Evolutionary conservation across 2,888 invertebrate genomes (phyloP).

Genomic region (Zootermopsis nevadensis): DNA sequence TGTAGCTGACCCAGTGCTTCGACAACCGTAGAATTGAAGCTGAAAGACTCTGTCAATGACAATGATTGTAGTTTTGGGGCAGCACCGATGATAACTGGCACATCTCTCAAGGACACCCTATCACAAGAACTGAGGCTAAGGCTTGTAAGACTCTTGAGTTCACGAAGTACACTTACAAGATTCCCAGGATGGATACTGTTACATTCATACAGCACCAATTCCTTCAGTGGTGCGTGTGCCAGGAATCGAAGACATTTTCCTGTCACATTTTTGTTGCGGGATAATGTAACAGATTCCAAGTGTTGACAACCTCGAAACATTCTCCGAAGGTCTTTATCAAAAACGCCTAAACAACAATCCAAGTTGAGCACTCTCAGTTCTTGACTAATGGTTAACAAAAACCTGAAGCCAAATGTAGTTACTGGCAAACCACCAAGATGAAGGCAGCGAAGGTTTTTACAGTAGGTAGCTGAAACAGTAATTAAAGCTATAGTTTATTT

Average conservation of each 20-base stretch:
- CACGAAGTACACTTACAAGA: slow-evolving; percentile 54
- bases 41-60: slow-evolving; percentile 57
- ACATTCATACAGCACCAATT: slow-evolving; percentile 57
- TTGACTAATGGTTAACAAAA: slow-evolving; percentile 66
- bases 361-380: slow-evolving; percentile 65
- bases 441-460: slow-evolving; percentile 68
- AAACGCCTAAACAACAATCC: slow-evolving; percentile 63
- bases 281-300: slow-evolving; percentile 57
- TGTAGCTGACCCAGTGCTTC: slow-evolving; percentile 59
- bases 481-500: neutral
- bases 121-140: slow-evolving; percentile 57
- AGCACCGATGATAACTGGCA: slow-evolving; percentile 56
- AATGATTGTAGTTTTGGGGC: slow-evolving; percentile 56
- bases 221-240: slow-evolving; percentile 58
- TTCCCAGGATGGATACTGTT: slow-evolving; percentile 54
- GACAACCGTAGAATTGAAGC: slow-evolving; percentile 59
- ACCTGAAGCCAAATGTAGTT: slow-evolving; percentile 65
- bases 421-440: slow-evolving; percentile 66
- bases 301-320: slow-evolving; percentile 58
- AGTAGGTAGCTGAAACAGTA: slow-evolving; percentile 55
- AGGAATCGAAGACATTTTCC: slow-evolving; percentile 59
- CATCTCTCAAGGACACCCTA: slow-evolving; percentile 55
- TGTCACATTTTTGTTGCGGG: slow-evolving; percentile 54
- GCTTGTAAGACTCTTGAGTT: slow-evolving; percentile 55
- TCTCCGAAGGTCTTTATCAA: slow-evolving; percentile 58